Percentiles rank a stretch among this genome's conserved stretches.
These are phyloP conservation scores for Hyposmocoma kahamanoa DNA, from an alignment of 1,140 invertebrate genomes.

Conservation along the genomic window DNA sequence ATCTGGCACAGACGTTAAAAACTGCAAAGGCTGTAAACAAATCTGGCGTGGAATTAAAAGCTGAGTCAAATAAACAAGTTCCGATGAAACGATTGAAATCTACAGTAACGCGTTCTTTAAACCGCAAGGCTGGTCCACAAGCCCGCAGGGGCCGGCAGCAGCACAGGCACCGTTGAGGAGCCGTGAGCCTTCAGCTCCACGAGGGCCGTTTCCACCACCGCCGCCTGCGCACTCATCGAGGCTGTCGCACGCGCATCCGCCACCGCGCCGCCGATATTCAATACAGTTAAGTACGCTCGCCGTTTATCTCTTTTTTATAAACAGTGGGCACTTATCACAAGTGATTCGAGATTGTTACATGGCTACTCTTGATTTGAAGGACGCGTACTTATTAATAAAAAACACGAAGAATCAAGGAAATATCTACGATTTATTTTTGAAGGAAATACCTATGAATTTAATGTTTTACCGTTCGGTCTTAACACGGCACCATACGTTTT, in stretches of 20 bases:
- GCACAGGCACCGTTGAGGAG: not conserved
- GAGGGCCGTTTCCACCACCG: not conserved
- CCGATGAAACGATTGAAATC: not conserved
- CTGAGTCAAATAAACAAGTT: not conserved
- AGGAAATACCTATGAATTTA: constrained; percentile 18
- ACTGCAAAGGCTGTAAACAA: constrained; percentile 7
- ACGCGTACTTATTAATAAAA: constrained; percentile 9
- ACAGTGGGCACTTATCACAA: not conserved
- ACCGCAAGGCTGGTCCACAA: not conserved
- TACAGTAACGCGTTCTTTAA: not conserved
- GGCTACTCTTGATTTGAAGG: constrained; percentile 11
- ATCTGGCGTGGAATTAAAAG: constrained; percentile 4
- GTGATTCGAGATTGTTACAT: constrained; percentile 17
- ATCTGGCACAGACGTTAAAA: constrained; percentile 1
- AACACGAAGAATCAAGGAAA: constrained; percentile 10
- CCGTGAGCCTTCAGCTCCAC: constrained; percentile 2
- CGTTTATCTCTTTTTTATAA: not conserved
- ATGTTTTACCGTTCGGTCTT: constrained; percentile 32
- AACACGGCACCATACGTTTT: constrained; percentile 28
- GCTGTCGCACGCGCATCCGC: not conserved
- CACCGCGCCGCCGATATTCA: not conserved
- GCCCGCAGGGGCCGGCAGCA: not conserved
- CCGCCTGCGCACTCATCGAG: not conserved
- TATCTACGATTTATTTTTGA: constrained; percentile 23
- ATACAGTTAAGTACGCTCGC: constrained; percentile 2